Evolutionary conservation across 2,888 invertebrate genomes (phyloP).

Genomic region (Thera obeliscata): DNA sequence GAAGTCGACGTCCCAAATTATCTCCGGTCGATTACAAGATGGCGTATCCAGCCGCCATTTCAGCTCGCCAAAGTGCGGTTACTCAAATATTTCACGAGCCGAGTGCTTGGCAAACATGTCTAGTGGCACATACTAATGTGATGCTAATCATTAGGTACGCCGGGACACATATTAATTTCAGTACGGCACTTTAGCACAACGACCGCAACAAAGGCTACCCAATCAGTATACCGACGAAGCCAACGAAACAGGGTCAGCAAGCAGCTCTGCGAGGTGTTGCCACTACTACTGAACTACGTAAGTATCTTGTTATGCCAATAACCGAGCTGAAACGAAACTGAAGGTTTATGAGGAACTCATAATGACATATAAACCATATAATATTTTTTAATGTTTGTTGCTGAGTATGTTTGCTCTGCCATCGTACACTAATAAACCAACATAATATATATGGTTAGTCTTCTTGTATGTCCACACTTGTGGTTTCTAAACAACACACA

Average conservation of each 20-base stretch:
- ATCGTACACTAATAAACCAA: too few relatives aligned
- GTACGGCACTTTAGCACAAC: constrained; percentile 70
- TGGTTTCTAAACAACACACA: too few relatives aligned
- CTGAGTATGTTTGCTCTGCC: too few relatives aligned
- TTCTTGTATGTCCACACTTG: too few relatives aligned
- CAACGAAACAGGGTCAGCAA: constrained; percentile 44
- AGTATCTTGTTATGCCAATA: not conserved
- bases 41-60: constrained; percentile 49
- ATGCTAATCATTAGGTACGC: constrained; percentile 74
- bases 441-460: too few relatives aligned
- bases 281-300: constrained; percentile 18
- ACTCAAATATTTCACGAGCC: constrained; percentile 69
- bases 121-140: constrained; percentile 75
- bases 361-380: too few relatives aligned
- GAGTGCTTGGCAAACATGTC: constrained; percentile 69
- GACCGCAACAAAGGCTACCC: constrained; percentile 58
- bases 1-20: constrained; percentile 41
- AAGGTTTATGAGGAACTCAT: not conserved
- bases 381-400: too few relatives aligned
- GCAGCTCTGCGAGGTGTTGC: constrained; percentile 33
- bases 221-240: constrained; percentile 58
- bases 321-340: not conserved
- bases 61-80: constrained; percentile 62
- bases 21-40: constrained; percentile 45
- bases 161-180: constrained; percentile 76